Conservation (phyloP, 2,113 vertebrate genomes). For the Melanotaenia duboulayi region DNA sequence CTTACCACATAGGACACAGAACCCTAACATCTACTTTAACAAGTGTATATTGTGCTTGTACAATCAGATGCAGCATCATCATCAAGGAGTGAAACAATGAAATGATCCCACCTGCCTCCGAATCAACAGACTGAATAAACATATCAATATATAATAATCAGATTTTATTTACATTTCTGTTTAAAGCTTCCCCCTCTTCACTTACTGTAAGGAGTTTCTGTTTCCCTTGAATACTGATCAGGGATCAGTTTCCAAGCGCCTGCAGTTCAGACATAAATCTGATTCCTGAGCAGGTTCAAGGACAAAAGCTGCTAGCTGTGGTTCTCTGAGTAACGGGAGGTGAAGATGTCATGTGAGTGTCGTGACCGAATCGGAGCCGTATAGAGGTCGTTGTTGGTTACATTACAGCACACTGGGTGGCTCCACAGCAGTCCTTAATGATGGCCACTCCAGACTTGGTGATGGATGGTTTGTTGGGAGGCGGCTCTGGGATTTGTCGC, state of each 20-base stretch:
- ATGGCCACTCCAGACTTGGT: conserved; percentile 92
- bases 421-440: conserved; percentile 97
- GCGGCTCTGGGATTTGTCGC: conserved; percentile 86
- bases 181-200: not conserved
- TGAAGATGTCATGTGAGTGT: conserved; percentile 36
- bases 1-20: conserved; percentile 38
- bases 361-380: not conserved
- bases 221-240: conserved; percentile 10
- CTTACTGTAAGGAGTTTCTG: not conserved
- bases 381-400: conserved; percentile 72
- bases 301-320: not conserved
- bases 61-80: conserved; percentile 12
- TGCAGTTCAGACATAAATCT: not conserved
- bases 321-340: conserved; percentile 54
- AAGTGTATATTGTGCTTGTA: conserved; percentile 53
- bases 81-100: conserved; percentile 17
- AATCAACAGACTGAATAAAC: conserved; percentile 11
- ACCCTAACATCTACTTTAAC: conserved; percentile 14
- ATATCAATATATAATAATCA: conserved; percentile 9
- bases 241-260: conserved; percentile 27
- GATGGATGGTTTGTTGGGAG: conserved; percentile 92
- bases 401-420: conserved; percentile 94
- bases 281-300: conserved; percentile 23
- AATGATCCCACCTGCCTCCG: conserved; percentile 1
- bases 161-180: conserved; percentile 26